Percentiles rank a stretch among this genome's conserved stretches.
Evolutionary conservation across 2,113 vertebrate genomes (phyloP).

Genomic region (Cyprinodon tularosa): DNA sequence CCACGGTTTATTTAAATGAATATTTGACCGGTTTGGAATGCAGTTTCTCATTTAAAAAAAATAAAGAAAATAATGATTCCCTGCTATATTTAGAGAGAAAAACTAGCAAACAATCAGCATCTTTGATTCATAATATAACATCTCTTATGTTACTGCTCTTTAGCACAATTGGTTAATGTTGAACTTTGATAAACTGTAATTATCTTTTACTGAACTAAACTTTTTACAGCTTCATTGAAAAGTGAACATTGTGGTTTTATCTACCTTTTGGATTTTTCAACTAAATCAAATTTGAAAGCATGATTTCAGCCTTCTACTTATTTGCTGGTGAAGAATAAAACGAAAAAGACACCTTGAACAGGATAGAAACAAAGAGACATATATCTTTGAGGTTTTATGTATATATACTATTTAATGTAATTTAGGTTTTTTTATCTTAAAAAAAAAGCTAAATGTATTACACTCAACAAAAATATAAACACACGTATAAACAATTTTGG

Average conservation of each 20-base stretch:
- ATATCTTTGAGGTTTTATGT: no score
- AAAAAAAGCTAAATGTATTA: no score
- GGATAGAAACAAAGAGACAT: no score
- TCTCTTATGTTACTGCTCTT: background rate
- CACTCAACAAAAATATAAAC: no score
- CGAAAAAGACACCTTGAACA: no score
- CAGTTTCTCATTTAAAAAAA: background rate
- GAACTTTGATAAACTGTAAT: background rate
- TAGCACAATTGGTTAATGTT: background rate
- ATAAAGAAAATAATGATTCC: background rate
- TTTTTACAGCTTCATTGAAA: background rate
- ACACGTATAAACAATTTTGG: no score
- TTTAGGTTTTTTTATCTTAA: no score
- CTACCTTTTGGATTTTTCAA: no score
- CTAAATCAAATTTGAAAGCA: no score
- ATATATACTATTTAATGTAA: no score
- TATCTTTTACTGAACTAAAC: background rate
- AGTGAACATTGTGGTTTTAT: background rate
- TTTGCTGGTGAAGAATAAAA: no score
- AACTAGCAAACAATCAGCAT: background rate
- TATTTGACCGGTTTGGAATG: background rate
- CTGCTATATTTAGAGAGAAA: background rate
- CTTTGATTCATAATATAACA: background rate
- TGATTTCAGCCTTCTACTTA: no score
- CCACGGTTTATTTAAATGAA: conserved; percentile 26